Evolutionary conservation across 2,113 vertebrate species (phyloP).

Genomic region (Rhegmatorhina hoffmannsi): DNA sequence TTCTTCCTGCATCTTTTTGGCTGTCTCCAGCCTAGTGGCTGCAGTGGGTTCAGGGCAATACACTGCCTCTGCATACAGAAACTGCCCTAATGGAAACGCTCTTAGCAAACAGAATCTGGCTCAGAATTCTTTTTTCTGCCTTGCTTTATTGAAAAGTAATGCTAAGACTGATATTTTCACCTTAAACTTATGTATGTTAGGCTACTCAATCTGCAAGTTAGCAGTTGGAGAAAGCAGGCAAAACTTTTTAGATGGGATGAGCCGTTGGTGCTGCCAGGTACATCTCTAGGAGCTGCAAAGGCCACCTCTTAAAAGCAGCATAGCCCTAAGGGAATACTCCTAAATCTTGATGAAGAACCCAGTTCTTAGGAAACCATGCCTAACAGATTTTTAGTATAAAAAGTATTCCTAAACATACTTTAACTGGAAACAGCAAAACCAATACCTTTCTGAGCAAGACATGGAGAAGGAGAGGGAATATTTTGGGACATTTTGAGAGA

Average conservation of each 20-base stretch:
- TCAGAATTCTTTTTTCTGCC: not conserved
- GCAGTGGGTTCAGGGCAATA: not conserved
- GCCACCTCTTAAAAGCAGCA: not conserved
- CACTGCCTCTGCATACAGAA: accelerated
- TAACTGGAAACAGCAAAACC: not conserved
- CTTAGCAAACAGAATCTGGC: not conserved
- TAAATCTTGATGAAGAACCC: not conserved
- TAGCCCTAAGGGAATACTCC: not conserved
- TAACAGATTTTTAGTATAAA: not conserved
- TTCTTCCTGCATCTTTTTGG: not conserved
- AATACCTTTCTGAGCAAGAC: not conserved
- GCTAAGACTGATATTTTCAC: not conserved
- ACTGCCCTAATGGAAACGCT: not conserved
- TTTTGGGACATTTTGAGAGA: not conserved
- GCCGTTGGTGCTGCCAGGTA: not conserved
- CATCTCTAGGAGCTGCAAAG: not conserved
- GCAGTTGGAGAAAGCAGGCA: not conserved
- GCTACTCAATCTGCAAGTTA: not conserved
- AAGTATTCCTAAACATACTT: not conserved
- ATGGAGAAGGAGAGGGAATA: not conserved
- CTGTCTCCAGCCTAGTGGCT: not conserved
- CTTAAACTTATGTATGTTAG: not conserved
- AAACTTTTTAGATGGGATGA: not conserved
- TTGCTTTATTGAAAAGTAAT: not conserved
- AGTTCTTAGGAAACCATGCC: not conserved